Percentiles rank a stretch among this genome's conserved stretches.
Evolutionary conservation across 2,888 invertebrate species (phyloP).

Genomic region (Lasioglossum figueresi): DNA sequence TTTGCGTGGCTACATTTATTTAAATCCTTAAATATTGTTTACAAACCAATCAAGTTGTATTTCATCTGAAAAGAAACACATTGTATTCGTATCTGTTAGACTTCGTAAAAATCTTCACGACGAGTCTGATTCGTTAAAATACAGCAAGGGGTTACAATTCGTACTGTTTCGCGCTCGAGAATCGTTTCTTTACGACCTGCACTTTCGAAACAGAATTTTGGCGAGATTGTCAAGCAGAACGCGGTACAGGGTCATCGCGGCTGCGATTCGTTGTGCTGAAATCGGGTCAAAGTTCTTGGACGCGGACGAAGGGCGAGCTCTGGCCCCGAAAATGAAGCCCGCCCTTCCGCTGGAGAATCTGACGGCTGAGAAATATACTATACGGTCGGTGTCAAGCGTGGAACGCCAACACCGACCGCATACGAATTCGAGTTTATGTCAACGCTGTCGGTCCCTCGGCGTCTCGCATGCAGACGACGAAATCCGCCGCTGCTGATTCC

Average conservation of each 20-base stretch:
- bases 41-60: no score
- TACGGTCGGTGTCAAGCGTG: slow-evolving; percentile 14
- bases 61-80: no score
- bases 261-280: slow-evolving; percentile 11
- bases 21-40: no score
- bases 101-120: no score
- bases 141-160: no score
- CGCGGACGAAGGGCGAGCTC: slow-evolving; percentile 25
- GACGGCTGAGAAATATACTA: slow-evolving; percentile 35
- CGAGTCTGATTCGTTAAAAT: no score
- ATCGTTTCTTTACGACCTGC: no score
- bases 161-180: no score
- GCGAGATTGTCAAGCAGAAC: not conserved
- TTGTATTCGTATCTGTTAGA: no score
- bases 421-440: slow-evolving; percentile 56
- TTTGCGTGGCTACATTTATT: no score
- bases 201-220: not conserved
- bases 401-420: slow-evolving; percentile 28
- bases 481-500: slow-evolving; percentile 34
- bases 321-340: slow-evolving; percentile 53
- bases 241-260: not conserved
- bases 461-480: slow-evolving; percentile 17
- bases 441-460: slow-evolving; percentile 31
- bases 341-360: slow-evolving; percentile 46
- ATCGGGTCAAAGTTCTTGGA: slow-evolving; percentile 48